Percentiles rank a stretch among this genome's conserved stretches.
Conservation (phyloP, 23 tunicate species). For the Trididemnum clinides region DNA sequence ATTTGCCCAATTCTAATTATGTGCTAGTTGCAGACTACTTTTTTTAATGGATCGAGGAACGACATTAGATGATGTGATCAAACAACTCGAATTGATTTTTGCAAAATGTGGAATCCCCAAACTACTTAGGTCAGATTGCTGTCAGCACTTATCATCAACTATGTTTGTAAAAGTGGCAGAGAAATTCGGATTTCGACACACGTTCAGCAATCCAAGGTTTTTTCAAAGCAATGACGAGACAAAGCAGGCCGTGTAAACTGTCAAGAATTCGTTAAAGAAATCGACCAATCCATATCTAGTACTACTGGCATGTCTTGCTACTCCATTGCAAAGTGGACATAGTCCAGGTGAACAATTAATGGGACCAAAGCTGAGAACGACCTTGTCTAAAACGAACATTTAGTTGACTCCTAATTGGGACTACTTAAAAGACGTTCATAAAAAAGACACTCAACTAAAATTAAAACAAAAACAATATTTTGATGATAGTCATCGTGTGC, state of each 20-base stretch:
- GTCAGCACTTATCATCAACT: constrained; percentile 4
- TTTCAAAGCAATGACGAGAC: constrained; percentile 44
- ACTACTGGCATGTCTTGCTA: constrained; percentile 5
- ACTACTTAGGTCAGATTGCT: background rate
- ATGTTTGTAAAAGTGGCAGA: background rate
- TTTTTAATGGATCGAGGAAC: too few relatives aligned
- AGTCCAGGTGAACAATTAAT: constrained; percentile 29
- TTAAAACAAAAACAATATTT: background rate
- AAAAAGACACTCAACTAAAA: background rate
- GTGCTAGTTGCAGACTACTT: too few relatives aligned
- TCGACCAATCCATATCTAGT: constrained; percentile 35
- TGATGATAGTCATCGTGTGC: constrained; percentile 5
- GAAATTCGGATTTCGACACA: background rate
- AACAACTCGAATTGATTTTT: too few relatives aligned
- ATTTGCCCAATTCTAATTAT: too few relatives aligned
- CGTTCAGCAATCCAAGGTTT: constrained; percentile 29
- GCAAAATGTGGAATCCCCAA: constrained; percentile 16
- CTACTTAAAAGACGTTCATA: background rate
- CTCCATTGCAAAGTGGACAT: constrained; percentile 5
- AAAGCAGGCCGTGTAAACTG: constrained; percentile 39
- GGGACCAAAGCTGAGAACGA: constrained; percentile 3
- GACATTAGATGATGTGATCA: too few relatives aligned
- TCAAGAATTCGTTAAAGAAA: constrained; percentile 37
- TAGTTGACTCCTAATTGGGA: background rate
- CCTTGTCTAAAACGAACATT: background rate